Base-by-base conservation (phyloP, 2,888 invertebrate species). In the Leptinotarsa rubiginosa region DNA sequence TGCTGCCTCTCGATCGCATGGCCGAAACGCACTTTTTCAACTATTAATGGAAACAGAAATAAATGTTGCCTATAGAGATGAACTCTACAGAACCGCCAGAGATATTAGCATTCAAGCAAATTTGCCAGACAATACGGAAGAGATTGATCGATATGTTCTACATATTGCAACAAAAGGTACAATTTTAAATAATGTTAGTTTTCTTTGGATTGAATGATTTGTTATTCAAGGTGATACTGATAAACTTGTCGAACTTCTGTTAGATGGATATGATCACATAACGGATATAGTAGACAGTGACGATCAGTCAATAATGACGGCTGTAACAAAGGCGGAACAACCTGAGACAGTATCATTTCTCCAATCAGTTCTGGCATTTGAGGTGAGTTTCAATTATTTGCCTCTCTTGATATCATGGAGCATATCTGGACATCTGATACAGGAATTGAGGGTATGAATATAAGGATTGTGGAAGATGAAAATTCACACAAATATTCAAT, bases 181-280 rank as follows among this genome's bases (percentile, higher is more conserved):
- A 25, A 13, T 64, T 18, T 18, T n/a, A 1, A 56, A 69, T 41
- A 10, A 10, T 52, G 12, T 31, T 31, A 56, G 4, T 22, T 56
- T 15, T 69, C 4, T 4, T 7, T 18, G 16, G 41, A 56, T 56
- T 16, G 7, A 47, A n/a, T 18, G 25, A 13, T 15, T 25, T 52
- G 15, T 69, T 16, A 74, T 83, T 84, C 22, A 77, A 92, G 93
- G 93, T 4, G 92, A 93, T 80, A 89, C 91, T 3, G 91, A 91
- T 70, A 91, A 91, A 79, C 87, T 94, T 73, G 91, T 92, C 41
- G 92, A 94, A 82, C 87, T 95, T 15, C 85, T 96, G 16, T 84
- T 95, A 70, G 95, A 95, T 87, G 97, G 97, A 1, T 97, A 97
- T 85, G 96, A 96, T 84, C 96, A 96, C 81, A 93, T 97, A 71